Evolutionary conservation across 92 coral and sea anemone genomes (phyloP), one percentile per base, ranked within the genome.

Genomic region (Isaurus tuberculatus): DNA sequence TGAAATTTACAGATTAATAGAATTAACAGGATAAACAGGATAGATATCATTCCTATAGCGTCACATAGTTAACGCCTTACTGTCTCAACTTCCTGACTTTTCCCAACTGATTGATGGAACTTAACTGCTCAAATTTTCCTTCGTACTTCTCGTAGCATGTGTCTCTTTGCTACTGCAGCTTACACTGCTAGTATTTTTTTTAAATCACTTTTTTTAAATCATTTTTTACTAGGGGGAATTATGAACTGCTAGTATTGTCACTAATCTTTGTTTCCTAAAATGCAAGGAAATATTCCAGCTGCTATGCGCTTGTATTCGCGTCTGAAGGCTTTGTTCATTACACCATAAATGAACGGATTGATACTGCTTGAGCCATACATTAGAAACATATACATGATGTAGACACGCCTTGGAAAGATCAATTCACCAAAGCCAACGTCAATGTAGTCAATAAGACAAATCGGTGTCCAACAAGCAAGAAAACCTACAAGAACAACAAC

Each of bases 281-380:
- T 0, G 32, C 82, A 77, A 4, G 23, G 25, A 27, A 77, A 34
- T 8, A 77, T 33, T 61, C 36, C 55, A 28, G 70, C 23, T 13
- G 69, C 53, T 22, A 58, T 53, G n/a, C 82, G 82, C 55, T 36
- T 0, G 32, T 77, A 77, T 9, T 77, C 82, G 1, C 70, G 51
- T 13, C 82, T 46, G 70, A 77, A 77, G 6, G 82, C 57, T 46
- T 13, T 77, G 70, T 77, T 77, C 82, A 77, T 58, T 13, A 77
- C 82, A 10, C 82, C 82, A 31, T 77, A 77, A 23, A 77, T 77
- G 28, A 77, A 77, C 3, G 82, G 82, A 10, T 77, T 77, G 7
- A 77, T 77, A 23, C 82, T 77, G 49, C 82, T 77, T 58, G 82
- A 77, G 55, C 82, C 82, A 49, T 77, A 77, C 23, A 77, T 15